phyloP scores from a whole-genome alignment of 2,797 vertebrate genomes.

The Hephaestus fuliginosus region DNA sequence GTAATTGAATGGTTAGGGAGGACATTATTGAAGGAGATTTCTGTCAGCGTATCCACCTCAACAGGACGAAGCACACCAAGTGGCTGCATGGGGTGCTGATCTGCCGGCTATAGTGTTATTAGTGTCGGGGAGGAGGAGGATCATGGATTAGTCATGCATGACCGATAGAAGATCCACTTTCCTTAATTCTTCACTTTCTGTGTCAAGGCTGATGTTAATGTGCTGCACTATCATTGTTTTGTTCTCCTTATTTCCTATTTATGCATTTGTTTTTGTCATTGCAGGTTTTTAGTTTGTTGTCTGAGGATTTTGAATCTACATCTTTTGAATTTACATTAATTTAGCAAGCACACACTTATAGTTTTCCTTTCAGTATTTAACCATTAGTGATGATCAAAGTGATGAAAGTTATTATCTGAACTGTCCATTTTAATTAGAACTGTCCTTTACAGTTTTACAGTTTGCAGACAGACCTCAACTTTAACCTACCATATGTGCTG shows the following conservation, averaged over 20 bases:
- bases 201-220: neutral
- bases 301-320: neutral
- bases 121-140: constrained; percentile 42
- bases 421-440: neutral
- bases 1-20: constrained; percentile 84
- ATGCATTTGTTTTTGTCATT: neutral
- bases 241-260: neutral
- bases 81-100: constrained; percentile 56
- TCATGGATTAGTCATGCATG: constrained; percentile 39
- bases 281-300: neutral
- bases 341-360: neutral
- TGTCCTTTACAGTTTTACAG: neutral
- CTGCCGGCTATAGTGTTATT: constrained; percentile 39
- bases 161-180: constrained; percentile 46
- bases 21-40: constrained; percentile 80
- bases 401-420: neutral
- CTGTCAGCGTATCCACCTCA: constrained; percentile 68
- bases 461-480: neutral
- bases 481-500: neutral
- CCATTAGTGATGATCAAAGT: neutral
- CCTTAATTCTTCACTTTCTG: constrained; percentile 38
- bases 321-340: neutral
- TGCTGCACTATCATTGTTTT: neutral
- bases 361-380: neutral
- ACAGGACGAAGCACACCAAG: constrained; percentile 36